Base-by-base conservation (phyloP, 1,140 invertebrate genomes). In the Saccostrea echinata region DNA sequence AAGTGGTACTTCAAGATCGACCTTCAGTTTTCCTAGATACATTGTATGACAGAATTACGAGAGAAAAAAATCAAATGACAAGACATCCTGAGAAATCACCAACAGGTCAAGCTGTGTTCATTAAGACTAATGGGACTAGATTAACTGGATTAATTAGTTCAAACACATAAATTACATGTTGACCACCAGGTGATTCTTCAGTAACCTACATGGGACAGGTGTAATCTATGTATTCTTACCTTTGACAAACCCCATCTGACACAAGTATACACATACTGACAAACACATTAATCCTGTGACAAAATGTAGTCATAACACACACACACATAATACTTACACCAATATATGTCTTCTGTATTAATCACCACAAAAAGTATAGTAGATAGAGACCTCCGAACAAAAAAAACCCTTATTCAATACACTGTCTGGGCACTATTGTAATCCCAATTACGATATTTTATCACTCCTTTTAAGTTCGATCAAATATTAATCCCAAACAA, bases 401-500 rank as follows among this genome's bases (percentile, higher is more conserved):
- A 61, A 61, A 61, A 61, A 61, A 61, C 55, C n/a, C 55, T 61
- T 61, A 61, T 61, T 61, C 55, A 61, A 76, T 16, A 76, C 68
- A 16, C 68, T 30, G 68, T 76, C 68, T 76, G 68, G 68, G 68
- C 68, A 76, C 68, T 76, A 33, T 76, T 76, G 68, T 76, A 76
- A 76, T 76, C 68, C 68, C 24, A 76, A 76, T 76, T 76, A 76
- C 30, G 68, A 76, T 76, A 30, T 76, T 76, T 76, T 76, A 76
- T 76, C 68, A 76, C 68, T 76, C 27, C 68, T 76, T 76, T 76
- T 76, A 76, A 76, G 68, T 76, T 76, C 68, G 68, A 76, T 76
- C 68, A 76, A 76, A 76, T 76, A 76, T 76, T 76, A 76, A 76
- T 76, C 68, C 68, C 68, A 33, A 76, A 76, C 68, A 76, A 76